Base-by-base conservation (phyloP, 2,888 invertebrate genomes). In the Clunio marinus region DNA sequence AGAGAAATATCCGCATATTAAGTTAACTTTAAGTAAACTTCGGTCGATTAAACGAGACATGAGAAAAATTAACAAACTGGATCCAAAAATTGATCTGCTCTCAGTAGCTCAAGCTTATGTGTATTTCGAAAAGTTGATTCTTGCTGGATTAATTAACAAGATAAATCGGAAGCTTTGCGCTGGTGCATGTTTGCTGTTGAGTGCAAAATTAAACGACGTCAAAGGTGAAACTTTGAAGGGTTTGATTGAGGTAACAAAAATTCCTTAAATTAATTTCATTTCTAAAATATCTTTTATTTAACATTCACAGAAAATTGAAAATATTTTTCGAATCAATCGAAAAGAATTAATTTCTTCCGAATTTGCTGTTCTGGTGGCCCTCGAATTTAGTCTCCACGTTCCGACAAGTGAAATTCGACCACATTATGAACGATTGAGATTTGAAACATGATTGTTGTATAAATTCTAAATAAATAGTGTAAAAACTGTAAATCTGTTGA, bases 21-120 rank as follows among this genome's bases (percentile, higher is more conserved):
- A 96, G 76, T 81, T 98, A 28, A 96, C 96, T 2, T 83, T 98
- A 69, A 97, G 96, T 80, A 98, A 98, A 83, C 81, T 98, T 68
- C 84, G 96, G 80, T 96, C 95, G 94, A 86, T 98, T 71, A 98
- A 98, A 79, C 86, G 93, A 72, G 97, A 97, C 81, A 93, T 98
- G 93, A 84, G 91, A 24, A 91, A 93, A 78, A 93, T 94, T 69
- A 92, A 91, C 1, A 91, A 90, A 77, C 82, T 88, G 74, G 93
- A 94, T 77, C 86, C 85, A 73, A 88, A 89, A 70, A 82, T 87
- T 69, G 97, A 98, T 80, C 81, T 96, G 70, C 81, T 96, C 70
- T 94, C 94, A 1, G 91, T 98, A 17, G 96, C 98, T 17, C 95
- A 96, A 77, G 92, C 96, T 0, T 97, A 95, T 76, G 97, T 97